Evolutionary conservation across 30 jellyfish, hydroid and myxozoan genomes (phyloP), one percentile per base, ranked within the genome.

Genomic region (Phacellophora camtschatica): DNA sequence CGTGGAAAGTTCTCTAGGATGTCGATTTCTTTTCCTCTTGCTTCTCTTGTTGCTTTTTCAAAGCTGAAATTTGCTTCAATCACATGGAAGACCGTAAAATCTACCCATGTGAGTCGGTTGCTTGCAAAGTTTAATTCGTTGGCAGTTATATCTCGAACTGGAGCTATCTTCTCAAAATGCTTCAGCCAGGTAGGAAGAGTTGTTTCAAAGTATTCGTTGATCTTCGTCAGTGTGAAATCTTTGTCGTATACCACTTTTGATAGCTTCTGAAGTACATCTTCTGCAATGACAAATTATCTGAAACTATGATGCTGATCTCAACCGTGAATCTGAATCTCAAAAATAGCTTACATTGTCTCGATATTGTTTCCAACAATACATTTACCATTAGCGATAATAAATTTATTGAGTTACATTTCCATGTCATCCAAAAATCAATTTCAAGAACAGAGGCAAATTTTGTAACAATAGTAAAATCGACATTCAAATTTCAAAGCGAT

Each of bases 71-170:
- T 82, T 31, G 74, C 58, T 16, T 89, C 97, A 48, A 89, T 49
- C 89, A 89, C 12, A 42, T 89, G 77, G 48, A 82, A 89, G 46
- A 89, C 95, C 13, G 77, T 74, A 45, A 80, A 89, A 57, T 89
- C 97, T 35, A 89, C 92, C 97, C 97, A 89, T 25, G 97, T 89
- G 9, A 89, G 48, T 27, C 97, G 28, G 11, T 75, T 94, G 57
- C 97, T 77, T 29, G 95, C 95, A 61, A 89, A 89, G 48, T 83
- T 65, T 34, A 74, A 42, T 33, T 79, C 94, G 19, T 74, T 74
- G 28, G 66, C 88, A 18, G 58, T 84, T 35, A 41, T 19, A 20
- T 70, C 86, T 28, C 69, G 75, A 24, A 16, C 33, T 10, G 95
- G 95, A 1, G 87, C 84, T 11, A 89, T 35, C 45, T 84, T 80